phyloP scores from a whole-genome alignment of 2,797 vertebrate species.

The Jordanella pulchra region DNA sequence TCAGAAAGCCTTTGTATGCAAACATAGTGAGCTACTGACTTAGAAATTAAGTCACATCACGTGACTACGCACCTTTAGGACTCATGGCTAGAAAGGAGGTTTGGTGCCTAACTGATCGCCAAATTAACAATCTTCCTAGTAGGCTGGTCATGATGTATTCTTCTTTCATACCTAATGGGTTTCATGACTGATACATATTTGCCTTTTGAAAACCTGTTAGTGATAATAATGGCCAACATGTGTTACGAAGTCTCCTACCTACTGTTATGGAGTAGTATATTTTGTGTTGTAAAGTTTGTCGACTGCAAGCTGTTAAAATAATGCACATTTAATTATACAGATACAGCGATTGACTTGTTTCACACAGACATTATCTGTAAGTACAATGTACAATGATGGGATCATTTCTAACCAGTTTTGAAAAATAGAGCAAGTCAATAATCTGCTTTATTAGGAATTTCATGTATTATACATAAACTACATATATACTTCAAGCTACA shows the following conservation, averaged over 20 bases:
- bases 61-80: too few species aligned
- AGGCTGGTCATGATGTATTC: background rate
- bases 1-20: too few species aligned
- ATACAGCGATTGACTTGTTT: slow-evolving; percentile 34
- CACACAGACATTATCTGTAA: slow-evolving; percentile 23
- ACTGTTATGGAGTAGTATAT: slow-evolving; percentile 43
- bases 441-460: background rate
- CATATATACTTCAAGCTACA: background rate
- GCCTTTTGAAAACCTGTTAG: slow-evolving; percentile 11
- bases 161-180: background rate
- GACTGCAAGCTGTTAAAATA: slow-evolving; percentile 49
- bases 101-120: too few species aligned
- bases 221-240: slow-evolving; percentile 33
- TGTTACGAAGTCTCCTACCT: slow-evolving; percentile 44
- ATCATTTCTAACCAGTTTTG: background rate
- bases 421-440: background rate
- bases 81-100: too few species aligned
- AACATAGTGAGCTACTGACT: too few species aligned
- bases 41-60: too few species aligned
- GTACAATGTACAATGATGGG: slow-evolving; percentile 1
- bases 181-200: too few species aligned
- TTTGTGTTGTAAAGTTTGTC: slow-evolving; percentile 27
- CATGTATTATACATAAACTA: background rate
- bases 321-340: slow-evolving; percentile 48
- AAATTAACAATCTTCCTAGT: too few species aligned